Evolutionary conservation across 2,888 invertebrate species (phyloP), one percentile per base, ranked within the genome.

Genomic region (Ecliptopera silaceata): DNA sequence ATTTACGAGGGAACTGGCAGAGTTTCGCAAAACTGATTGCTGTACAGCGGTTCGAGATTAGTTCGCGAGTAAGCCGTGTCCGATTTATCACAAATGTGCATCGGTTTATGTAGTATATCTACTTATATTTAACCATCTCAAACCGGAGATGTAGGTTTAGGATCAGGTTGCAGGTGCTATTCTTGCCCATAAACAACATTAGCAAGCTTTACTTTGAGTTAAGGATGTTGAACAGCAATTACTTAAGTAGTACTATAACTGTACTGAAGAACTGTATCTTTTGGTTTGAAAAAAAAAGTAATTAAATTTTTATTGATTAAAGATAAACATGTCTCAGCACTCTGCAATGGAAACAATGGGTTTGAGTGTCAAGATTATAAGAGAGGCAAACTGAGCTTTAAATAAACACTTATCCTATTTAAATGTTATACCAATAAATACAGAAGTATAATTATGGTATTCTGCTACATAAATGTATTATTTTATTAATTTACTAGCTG

Each of bases 1-100:
- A 82, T 82, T 82, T 79, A 82, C 80, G 75, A 78, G 77, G 75
- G 77, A 82, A 79, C 79, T 70, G 77, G 75, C 67, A 66, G 70
- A 65, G 77, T 88, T 88, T 86, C 85, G 85, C 82, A 88, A 89
- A 85, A 78, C 77, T 78, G 82, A 86, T 86, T 86, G 80, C 80
- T 66, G 61, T 60, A 55, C 59, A 69, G 75, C 74, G 75, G 74
- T 73, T 70, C 68, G 71, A 82, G 83, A 84, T 86, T 82, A 80
- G 80, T 77, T 82, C 77, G 78, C 78, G 73, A 78, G 72, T 80
- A 72, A 71, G 67, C 81, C 82, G 82, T 85, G 76, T 84, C 84
- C 82, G 85, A 86, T 87, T 86, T 84, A 84, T 85, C 83, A 78
- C 80, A 79, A 81, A 79, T 82, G 79, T 74, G 74, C 81, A 80